Evolutionary conservation across 2,888 invertebrate species (phyloP).

Genomic region (Polyommatus iphigenia): DNA sequence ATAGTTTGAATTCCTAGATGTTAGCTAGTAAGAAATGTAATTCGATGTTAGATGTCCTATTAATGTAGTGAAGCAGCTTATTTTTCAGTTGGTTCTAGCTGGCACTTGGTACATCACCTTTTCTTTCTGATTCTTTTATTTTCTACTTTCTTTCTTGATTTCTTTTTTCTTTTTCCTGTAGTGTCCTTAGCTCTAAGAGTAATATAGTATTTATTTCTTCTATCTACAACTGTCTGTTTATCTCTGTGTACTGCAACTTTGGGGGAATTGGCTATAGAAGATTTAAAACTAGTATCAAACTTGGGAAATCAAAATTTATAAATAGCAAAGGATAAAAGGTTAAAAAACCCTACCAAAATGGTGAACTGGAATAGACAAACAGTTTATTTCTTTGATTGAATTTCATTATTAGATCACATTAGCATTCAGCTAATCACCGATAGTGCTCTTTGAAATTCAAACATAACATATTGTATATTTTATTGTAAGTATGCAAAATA

Average conservation of each 20-base stretch:
- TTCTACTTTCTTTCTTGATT: conserved; percentile 54
- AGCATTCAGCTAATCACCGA: conserved; percentile 21
- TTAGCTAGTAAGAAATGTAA: conserved; percentile 39
- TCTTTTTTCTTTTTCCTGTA: conserved; percentile 63
- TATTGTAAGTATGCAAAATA: conserved; percentile 16
- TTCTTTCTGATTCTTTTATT: conserved; percentile 64
- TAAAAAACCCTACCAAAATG: background rate
- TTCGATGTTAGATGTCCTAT: conserved; percentile 72
- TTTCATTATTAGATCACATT: conserved; percentile 1
- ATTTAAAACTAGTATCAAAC: background rate
- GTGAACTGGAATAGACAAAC: conserved; percentile 1
- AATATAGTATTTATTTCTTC: conserved; percentile 26
- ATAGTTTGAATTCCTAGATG: background rate
- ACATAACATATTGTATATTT: background rate
- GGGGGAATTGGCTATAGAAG: conserved; percentile 3
- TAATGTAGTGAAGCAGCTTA: conserved; percentile 71
- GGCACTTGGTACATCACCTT: conserved; percentile 75
- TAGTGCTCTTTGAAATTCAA: background rate
- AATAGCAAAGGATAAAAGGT: background rate
- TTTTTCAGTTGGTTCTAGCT: conserved; percentile 70
- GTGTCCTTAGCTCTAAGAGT: conserved; percentile 51
- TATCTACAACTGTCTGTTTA: conserved; percentile 47
- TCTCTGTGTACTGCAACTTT: conserved; percentile 16
- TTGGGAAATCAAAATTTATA: background rate
- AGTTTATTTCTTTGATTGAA: background rate